A percentile compares a stretch with the other conserved stretches of the same genome.
phyloP scores from a whole-genome alignment of 2,888 invertebrate genomes.

The Phyllotreta cruciferae region DNA sequence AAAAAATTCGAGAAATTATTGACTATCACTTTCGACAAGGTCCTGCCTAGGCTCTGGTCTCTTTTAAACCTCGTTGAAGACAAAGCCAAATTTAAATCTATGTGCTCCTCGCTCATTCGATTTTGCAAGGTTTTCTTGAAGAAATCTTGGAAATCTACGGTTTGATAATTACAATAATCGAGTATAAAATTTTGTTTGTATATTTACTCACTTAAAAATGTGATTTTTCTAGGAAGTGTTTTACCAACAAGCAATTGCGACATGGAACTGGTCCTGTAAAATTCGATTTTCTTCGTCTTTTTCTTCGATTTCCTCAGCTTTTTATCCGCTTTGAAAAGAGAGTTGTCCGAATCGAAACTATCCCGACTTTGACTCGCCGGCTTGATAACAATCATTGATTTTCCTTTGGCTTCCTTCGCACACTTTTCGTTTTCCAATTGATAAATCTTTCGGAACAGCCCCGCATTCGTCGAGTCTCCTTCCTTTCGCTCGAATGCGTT shows the following conservation, averaged over 20 bases:
- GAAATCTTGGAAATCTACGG: neutral
- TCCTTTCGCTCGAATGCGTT: too few species aligned
- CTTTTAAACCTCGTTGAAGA: constrained; percentile 25
- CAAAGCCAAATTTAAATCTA: constrained; percentile 7
- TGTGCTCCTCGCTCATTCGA: constrained; percentile 8
- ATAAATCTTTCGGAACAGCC: too few species aligned
- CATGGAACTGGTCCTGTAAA: constrained; percentile 34
- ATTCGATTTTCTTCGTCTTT: constrained; percentile 35
- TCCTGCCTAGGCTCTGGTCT: constrained; percentile 10
- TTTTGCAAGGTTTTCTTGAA: neutral
- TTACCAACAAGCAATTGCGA: constrained; percentile 31
- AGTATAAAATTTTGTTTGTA: too few species aligned
- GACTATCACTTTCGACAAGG: constrained; percentile 27
- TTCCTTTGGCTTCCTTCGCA: neutral
- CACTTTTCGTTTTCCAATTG: too few species aligned
- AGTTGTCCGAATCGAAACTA: too few species aligned
- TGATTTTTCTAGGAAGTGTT: neutral
- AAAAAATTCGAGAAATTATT: constrained; percentile 35
- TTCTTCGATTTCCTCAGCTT: constrained; percentile 1
- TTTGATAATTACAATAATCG: neutral
- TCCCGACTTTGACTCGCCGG: too few species aligned
- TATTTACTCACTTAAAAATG: neutral
- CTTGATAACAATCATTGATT: too few species aligned
- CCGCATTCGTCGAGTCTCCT: too few species aligned
- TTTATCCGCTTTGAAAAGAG: neutral